Base-by-base conservation (phyloP, 1,140 invertebrate species). In the Protaetia brevitarsis region DNA sequence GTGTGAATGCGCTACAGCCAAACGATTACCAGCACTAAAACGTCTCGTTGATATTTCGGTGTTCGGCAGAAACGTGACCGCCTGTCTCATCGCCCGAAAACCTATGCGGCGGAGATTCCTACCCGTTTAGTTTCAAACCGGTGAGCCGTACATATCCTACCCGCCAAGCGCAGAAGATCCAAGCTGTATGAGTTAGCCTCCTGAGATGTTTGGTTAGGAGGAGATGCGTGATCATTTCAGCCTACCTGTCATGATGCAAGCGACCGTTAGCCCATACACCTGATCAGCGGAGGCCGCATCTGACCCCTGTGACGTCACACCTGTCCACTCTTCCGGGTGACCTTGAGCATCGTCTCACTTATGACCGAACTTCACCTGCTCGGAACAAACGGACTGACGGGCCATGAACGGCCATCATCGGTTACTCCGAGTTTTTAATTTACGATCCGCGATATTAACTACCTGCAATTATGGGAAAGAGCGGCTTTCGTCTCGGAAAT, bases 251-350 rank as follows among this genome's bases (percentile, higher is more conserved):
- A 71, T 66, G 70, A 69, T 69, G 65, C 65, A 68, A 65, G 66
- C 61, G 59, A 68, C 69, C 71, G 69, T 69, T 72, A 69, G 64
- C 30, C 58, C 63, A 65, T 71, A 69, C 71, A 72, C 71, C 71
- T 72, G 71, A 71, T 72, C 64, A 29, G 59, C 11, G 61, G 30
- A 59, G 45, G 63, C 41, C 26, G 58, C 66, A 16, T 37, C 65
- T 71, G 71, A 72, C 69, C 71, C 67, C 69, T 68, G 66, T 72
- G 71, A 72, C 71, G 71, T 72, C 71, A 72, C 64, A 45, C 58
- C 65, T 65, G 69, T 71, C 69, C 66, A 69, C 65, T 71, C 70
- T 71, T 71, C 70, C 68, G 61, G 67, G 67, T 68, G 67, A 68
- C 67, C 67, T 68, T 68, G 67, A 66, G 64, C 45, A 19, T 63